phyloP scores from a whole-genome alignment of 2,113 vertebrate genomes.

The Eurypyga helias region DNA sequence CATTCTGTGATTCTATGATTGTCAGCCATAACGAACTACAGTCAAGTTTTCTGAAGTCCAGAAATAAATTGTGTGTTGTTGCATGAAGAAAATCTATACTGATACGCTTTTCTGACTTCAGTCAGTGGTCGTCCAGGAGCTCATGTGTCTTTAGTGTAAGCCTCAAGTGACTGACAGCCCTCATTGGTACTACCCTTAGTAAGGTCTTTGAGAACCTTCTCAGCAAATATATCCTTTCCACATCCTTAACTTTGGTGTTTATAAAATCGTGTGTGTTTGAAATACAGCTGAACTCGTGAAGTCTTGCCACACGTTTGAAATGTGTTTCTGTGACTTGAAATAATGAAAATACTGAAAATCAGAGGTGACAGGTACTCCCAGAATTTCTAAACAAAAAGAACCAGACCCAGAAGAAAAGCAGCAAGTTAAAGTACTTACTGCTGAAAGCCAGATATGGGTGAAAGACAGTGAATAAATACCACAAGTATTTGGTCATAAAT shows the following conservation, averaged over 20 bases:
- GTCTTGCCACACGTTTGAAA: too few species aligned
- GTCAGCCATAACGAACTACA: background rate
- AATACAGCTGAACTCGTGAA: too few species aligned
- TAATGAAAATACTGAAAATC: background rate
- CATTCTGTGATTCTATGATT: too few species aligned
- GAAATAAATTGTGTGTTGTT: background rate
- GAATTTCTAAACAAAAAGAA: background rate
- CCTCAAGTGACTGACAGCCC: background rate
- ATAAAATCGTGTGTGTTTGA: background rate
- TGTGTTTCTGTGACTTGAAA: background rate
- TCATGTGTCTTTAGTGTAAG: background rate
- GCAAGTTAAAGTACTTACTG: background rate
- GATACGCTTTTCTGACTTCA: background rate
- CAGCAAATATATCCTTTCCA: background rate
- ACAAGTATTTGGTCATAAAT: background rate
- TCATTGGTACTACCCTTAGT: background rate
- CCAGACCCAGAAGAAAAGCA: background rate
- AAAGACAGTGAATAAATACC: background rate
- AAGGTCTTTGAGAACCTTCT: background rate
- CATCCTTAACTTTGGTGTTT: background rate
- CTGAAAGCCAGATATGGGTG: background rate
- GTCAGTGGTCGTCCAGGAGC: background rate
- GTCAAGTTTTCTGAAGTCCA: background rate
- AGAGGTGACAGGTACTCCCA: background rate
- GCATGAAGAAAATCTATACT: background rate